Percentiles rank a stretch among this genome's conserved stretches.
Conservation (phyloP, 2,888 invertebrate genomes). For the Diarsia dahlii region DNA sequence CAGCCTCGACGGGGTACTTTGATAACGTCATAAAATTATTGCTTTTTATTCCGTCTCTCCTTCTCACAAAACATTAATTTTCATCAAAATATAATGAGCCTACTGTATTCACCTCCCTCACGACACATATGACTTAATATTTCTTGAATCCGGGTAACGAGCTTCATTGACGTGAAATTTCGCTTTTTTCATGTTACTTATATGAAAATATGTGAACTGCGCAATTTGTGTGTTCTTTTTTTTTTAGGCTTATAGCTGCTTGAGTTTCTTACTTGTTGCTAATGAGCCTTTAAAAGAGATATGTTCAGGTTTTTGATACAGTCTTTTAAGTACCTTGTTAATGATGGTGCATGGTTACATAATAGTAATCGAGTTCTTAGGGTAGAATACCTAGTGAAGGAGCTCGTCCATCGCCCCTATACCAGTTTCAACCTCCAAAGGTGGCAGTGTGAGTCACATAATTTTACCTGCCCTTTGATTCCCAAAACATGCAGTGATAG, state of each 20-base stretch:
- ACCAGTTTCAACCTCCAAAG: too few relatives aligned
- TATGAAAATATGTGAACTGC: conserved; percentile 40
- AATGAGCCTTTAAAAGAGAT: conserved; percentile 2
- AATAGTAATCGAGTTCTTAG: too few relatives aligned
- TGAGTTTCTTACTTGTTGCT: not conserved
- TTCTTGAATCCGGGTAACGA: conserved; percentile 62
- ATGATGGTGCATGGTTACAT: too few relatives aligned
- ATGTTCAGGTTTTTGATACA: not conserved
- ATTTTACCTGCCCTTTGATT: too few relatives aligned
- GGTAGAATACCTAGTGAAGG: too few relatives aligned
- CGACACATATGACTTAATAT: conserved; percentile 55
- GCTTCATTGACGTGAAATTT: conserved; percentile 48
- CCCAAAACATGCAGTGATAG: too few relatives aligned
- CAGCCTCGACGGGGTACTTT: too few relatives aligned
- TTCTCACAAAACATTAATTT: not conserved
- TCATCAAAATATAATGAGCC: conserved; percentile 22
- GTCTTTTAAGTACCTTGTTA: not conserved
- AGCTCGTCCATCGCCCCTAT: too few relatives aligned
- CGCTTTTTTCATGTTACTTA: conserved; percentile 34
- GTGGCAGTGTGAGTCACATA: too few relatives aligned
- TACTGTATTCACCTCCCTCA: conserved; percentile 12
- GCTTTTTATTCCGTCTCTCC: not conserved
- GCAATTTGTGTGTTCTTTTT: conserved; percentile 38
- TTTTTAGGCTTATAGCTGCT: not conserved
- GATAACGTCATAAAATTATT: not conserved